Conservation (phyloP, 2,888 invertebrate species). For the Monoplex corrugatus region DNA sequence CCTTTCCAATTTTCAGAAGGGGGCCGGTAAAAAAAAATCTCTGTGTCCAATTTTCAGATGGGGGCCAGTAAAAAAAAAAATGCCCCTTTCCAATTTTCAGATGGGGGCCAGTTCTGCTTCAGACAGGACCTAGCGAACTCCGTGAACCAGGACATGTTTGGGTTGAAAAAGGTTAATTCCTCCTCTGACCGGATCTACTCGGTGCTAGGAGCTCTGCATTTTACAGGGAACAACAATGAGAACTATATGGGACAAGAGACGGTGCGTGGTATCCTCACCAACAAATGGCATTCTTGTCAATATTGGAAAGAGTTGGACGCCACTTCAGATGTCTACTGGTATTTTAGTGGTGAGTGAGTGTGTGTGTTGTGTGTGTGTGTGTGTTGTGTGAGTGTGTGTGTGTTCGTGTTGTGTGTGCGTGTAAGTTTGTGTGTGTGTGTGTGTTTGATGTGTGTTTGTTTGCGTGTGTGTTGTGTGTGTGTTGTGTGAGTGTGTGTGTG, state of each 20-base stretch:
- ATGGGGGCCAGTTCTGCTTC: conserved; percentile 38
- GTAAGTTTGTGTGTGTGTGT: too few species aligned
- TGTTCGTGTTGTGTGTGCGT: background rate
- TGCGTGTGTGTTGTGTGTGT: too few species aligned
- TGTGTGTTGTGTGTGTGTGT: background rate
- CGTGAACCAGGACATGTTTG: conserved; percentile 46
- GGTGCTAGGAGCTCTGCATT: conserved; percentile 46
- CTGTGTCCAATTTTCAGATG: too few species aligned
- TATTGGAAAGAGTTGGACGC: conserved; percentile 49
- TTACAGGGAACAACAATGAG: conserved; percentile 15
- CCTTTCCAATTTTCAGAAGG: background rate
- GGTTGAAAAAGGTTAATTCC: background rate
- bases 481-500: too few species aligned
- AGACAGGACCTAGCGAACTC: conserved; percentile 21
- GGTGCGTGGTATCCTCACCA: conserved; percentile 39
- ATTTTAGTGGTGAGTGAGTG: conserved; percentile 47
- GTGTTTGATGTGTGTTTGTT: too few species aligned
- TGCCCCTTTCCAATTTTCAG: background rate
- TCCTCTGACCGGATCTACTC: conserved; percentile 40
- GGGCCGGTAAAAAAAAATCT: background rate
- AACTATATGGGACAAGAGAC: conserved; percentile 26
- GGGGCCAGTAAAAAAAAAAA: background rate
- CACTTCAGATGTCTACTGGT: conserved; percentile 45
- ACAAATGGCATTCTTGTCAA: conserved; percentile 51
- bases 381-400: background rate